A percentile compares a stretch with the other conserved stretches of the same genome.
phyloP scores from a whole-genome alignment of 2,113 vertebrate species.

The Rafetus swinhoei region DNA sequence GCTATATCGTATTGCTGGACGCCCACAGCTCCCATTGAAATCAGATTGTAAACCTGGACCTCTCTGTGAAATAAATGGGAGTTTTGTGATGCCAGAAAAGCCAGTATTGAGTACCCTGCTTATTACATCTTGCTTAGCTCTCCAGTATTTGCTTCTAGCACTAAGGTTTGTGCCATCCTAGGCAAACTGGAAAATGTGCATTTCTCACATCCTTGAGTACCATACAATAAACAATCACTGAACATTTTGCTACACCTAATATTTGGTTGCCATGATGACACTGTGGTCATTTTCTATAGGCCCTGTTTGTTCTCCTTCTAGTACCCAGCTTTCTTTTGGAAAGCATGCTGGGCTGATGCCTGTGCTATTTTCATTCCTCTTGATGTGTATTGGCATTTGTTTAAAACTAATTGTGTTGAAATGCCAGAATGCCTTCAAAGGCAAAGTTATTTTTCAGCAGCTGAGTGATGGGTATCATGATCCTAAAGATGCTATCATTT shows the following conservation, averaged over 20 bases:
- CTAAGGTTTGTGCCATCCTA: background rate
- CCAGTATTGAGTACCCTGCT: background rate
- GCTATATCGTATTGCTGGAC: background rate
- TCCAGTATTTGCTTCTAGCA: background rate
- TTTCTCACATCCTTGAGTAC: background rate
- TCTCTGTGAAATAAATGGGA: fast-evolving
- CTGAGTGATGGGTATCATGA: constrained; percentile 20
- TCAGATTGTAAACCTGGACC: background rate
- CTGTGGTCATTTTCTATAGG: background rate
- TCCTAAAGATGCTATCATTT: constrained; percentile 41
- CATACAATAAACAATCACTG: background rate
- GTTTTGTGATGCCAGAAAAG: background rate
- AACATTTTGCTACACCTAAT: background rate
- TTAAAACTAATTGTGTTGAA: constrained; percentile 18
- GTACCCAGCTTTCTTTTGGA: background rate
- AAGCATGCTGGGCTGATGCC: background rate
- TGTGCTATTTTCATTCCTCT: background rate
- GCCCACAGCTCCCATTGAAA: background rate
- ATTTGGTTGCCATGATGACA: background rate
- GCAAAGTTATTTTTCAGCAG: constrained; percentile 28
- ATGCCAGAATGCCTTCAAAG: constrained; percentile 12
- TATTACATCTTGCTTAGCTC: background rate
- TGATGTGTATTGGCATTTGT: background rate
- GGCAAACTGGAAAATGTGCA: background rate
- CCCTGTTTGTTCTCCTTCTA: background rate